Conservation (phyloP, 1,140 invertebrate species). For the Conopomorpha cramerella region DNA sequence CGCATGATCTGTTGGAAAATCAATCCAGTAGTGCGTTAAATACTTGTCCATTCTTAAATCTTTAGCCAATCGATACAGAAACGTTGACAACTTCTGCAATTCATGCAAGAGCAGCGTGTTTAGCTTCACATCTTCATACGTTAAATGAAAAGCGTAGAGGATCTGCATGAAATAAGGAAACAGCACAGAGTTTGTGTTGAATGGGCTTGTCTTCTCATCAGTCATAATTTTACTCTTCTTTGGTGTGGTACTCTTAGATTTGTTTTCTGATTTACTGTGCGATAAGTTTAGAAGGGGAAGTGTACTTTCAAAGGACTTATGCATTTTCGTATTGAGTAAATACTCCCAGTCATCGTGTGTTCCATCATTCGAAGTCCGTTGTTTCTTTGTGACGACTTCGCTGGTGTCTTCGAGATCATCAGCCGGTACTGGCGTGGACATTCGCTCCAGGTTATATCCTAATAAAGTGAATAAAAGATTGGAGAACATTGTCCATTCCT, state of each 20-base stretch:
- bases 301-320: conserved; percentile 30
- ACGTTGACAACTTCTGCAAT: conserved; percentile 69
- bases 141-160: conserved; percentile 81
- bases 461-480: conserved; percentile 67
- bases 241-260: conserved; percentile 8
- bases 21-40: conserved; percentile 81
- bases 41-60: conserved; percentile 78
- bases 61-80: conserved; percentile 78
- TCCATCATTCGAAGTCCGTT: conserved; percentile 65
- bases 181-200: conserved; percentile 70
- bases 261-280: conserved; percentile 10
- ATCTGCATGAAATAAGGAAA: conserved; percentile 77
- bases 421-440: conserved; percentile 54
- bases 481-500: conserved; percentile 85
- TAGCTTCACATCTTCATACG: conserved; percentile 91
- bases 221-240: conserved; percentile 15
- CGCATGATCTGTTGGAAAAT: conserved; percentile 73
- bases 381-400: conserved; percentile 63
- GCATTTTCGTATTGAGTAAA: conserved; percentile 66
- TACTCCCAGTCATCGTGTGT: conserved; percentile 80
- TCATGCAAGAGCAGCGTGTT: conserved; percentile 72
- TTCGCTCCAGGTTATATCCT: conserved; percentile 74
- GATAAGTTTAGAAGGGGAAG: conserved; percentile 38
- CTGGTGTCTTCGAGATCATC: conserved; percentile 43
- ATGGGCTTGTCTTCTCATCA: conserved; percentile 44